These are phyloP conservation scores for Thripadectes ignobilis DNA, from an alignment of 2,797 vertebrate genomes.

Conservation along the genomic window DNA sequence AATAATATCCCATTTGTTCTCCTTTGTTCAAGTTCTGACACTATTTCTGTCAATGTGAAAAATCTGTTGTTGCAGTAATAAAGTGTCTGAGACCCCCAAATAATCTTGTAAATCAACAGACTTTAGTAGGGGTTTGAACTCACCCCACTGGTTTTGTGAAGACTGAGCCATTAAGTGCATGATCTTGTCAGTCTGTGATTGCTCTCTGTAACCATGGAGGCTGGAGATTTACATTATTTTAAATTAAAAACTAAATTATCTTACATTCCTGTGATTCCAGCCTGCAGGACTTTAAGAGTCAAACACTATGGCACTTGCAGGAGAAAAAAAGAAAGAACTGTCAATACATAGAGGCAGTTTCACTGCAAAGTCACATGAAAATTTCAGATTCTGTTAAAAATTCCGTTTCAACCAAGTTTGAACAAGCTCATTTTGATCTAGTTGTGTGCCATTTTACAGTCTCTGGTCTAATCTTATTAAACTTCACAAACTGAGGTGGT, in stretches of 20 bases:
- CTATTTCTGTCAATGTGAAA: background rate
- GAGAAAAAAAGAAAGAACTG: background rate
- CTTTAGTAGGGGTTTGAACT: background rate
- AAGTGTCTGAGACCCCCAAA: background rate
- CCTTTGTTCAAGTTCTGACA: background rate
- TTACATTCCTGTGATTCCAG: background rate
- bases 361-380: background rate
- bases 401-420: background rate
- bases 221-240: background rate
- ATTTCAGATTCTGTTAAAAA: background rate
- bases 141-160: background rate
- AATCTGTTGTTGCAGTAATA: background rate
- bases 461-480: background rate
- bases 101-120: background rate
- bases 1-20: background rate
- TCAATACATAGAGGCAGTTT: background rate
- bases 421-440: background rate
- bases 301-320: background rate
- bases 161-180: background rate
- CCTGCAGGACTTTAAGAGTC: background rate
- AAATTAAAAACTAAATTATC: background rate
- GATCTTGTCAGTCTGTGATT: background rate
- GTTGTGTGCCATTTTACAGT: background rate
- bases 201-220: background rate
- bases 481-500: background rate